Percentiles rank a stretch among this genome's conserved stretches.
Evolutionary conservation across 2,113 vertebrate species (phyloP).

Genomic region (Siphamia tubifer): DNA sequence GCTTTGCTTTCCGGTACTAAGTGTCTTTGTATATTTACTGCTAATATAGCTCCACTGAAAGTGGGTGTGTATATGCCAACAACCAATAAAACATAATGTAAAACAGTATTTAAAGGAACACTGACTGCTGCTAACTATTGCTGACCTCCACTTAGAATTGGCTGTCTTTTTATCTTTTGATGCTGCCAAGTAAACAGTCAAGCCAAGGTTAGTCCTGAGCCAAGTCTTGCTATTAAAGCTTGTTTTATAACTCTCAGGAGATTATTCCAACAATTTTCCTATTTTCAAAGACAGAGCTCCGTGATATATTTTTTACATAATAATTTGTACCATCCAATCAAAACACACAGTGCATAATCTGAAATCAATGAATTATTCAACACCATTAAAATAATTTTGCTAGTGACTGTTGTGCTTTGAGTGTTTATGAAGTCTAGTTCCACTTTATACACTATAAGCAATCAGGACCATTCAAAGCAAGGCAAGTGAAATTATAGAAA

Average conservation of each 20-base stretch:
- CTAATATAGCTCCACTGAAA: neutral
- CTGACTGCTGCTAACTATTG: constrained; percentile 19
- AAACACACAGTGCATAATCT: constrained; percentile 43
- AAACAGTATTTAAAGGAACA: constrained; percentile 12
- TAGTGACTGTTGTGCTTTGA: constrained; percentile 57
- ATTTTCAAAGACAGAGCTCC: constrained; percentile 19
- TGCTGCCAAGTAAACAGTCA: constrained; percentile 38
- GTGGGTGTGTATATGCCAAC: constrained; percentile 8
- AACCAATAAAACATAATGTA: constrained; percentile 35
- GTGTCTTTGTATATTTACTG: neutral
- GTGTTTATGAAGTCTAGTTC: constrained; percentile 54
- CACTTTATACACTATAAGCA: constrained; percentile 45
- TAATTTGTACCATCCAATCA: constrained; percentile 52
- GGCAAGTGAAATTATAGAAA: constrained; percentile 35
- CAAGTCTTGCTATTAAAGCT: constrained; percentile 31
- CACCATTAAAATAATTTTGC: constrained; percentile 55
- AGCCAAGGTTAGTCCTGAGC: constrained; percentile 41
- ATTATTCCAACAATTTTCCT: constrained; percentile 19
- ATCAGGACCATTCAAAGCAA: constrained; percentile 55
- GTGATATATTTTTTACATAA: neutral
- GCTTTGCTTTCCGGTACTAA: neutral
- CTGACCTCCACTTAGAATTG: constrained; percentile 18
- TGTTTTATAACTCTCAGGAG: constrained; percentile 47
- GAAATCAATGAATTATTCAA: constrained; percentile 66
- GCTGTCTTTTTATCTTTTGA: constrained; percentile 30